Base-by-base conservation (phyloP, 2,888 invertebrate genomes). In the Troilus luridus region DNA sequence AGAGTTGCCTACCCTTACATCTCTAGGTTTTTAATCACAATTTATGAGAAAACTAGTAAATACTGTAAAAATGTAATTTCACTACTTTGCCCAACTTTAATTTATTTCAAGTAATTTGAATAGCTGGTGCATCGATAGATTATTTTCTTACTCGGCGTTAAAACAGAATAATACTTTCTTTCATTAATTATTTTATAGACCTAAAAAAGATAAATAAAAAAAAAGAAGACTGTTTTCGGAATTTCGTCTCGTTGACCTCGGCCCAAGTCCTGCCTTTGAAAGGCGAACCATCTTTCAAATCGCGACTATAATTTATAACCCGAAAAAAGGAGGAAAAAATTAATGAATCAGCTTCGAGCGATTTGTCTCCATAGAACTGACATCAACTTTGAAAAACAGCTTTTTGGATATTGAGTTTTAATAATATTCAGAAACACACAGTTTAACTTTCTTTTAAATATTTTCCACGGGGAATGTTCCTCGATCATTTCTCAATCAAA, bases 321-420 rank as follows among this genome's bases (percentile, higher is more conserved):
- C 41, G 27, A 41, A 77, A 77, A 77, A 77, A 77, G 21, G 7
- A 14, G 14, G 27, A 72, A 72, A 77, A 77, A 77, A 77, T 77
- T 77, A 77, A 77, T 77, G 72, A 77, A 77, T 41, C 72, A 77
- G 72, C 72, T 77, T 77, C 72, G 72, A 41, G 72, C 41, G 72
- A 77, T 77, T 77, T 77, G 72, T 77, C 72, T 41, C 72, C 41
- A 77, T 77, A 77, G 72, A 41, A 77, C 72, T 41, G 72, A 41
- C 72, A 77, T 77, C 9, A 41, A 77, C 27, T 77, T 41, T 77
- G 72, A 41, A 77, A 77, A 77, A 77, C 72, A 77, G 72, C 72
- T 77, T 77, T 77, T 77, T 77, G 27, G 72, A 17, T 77, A 77
- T 77, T 77, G 72, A 77, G 72, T 41, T 77, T 77, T 77, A 77